Evolutionary conservation across 2,797 vertebrate species (phyloP).

Genomic region (Toxotes lorentzi): DNA sequence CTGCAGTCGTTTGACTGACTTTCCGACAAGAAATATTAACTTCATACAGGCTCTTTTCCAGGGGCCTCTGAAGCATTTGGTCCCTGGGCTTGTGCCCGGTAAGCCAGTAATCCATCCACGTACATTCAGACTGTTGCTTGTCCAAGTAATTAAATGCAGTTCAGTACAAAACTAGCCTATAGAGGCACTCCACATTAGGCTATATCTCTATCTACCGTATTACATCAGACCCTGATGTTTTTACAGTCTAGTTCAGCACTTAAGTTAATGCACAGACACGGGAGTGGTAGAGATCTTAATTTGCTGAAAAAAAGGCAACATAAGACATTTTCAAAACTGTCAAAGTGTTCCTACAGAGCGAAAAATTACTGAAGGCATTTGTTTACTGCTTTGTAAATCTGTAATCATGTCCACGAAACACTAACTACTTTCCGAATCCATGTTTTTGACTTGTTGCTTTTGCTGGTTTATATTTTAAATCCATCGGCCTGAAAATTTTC

Average conservation of each 20-base stretch:
- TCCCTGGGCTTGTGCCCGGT: not conserved
- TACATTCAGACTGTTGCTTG: not conserved
- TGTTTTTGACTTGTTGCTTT: not conserved
- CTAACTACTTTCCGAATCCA: not conserved
- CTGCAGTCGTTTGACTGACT: not conserved
- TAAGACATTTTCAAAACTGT: too few species aligned
- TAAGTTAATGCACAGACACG: too few species aligned
- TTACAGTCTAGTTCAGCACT: too few species aligned
- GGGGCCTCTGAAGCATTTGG: not conserved
- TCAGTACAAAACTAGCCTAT: too few species aligned
- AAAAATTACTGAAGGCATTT: too few species aligned
- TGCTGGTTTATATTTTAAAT: conserved; percentile 13
- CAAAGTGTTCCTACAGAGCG: too few species aligned
- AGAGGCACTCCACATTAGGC: not conserved
- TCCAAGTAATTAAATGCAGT: not conserved
- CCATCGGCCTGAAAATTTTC: conserved; percentile 10
- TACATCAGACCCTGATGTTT: too few species aligned
- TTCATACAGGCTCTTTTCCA: not conserved
- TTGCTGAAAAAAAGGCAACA: too few species aligned
- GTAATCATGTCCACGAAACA: not conserved
- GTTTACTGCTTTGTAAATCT: not conserved
- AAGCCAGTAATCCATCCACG: not conserved
- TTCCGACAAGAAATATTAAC: not conserved
- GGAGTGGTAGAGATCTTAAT: too few species aligned
- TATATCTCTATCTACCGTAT: too few species aligned